A percentile compares a stretch with the other conserved stretches of the same genome.
These are phyloP conservation scores for Pogonomyrmex californicus DNA, from an alignment of 1,140 invertebrate species.

Conservation along the genomic window DNA sequence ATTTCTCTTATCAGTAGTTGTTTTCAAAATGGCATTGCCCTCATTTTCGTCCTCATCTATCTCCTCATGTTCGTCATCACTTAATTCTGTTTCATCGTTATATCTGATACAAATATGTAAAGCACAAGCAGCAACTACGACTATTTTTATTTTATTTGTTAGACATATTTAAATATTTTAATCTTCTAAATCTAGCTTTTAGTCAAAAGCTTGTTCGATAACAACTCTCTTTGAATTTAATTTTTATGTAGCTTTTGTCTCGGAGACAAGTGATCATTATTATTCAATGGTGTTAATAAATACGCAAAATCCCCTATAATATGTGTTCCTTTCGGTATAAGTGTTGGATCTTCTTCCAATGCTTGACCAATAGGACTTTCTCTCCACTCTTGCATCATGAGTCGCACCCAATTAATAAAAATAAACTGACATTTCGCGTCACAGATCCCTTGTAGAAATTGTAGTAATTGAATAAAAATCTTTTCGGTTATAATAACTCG, in stretches of 20 bases:
- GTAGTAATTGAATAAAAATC: neutral
- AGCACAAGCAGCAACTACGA: constrained; percentile 8
- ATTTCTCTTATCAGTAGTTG: constrained; percentile 7
- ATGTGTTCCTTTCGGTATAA: constrained; percentile 28
- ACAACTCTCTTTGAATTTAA: constrained; percentile 34
- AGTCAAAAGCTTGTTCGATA: constrained; percentile 25
- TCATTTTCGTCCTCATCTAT: neutral
- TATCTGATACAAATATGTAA: constrained; percentile 7
- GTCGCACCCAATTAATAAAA: constrained; percentile 14
- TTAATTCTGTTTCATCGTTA: constrained; percentile 15
- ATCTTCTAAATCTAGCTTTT: constrained; percentile 20
- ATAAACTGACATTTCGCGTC: constrained; percentile 35
- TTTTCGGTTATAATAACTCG: constrained; percentile 13
- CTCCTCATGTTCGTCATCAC: neutral
- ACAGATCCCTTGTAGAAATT: neutral
- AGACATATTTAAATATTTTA: constrained; percentile 33
- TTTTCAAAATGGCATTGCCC: neutral
- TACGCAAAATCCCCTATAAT: constrained; percentile 24
- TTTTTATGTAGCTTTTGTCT: constrained; percentile 15
- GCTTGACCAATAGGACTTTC: constrained; percentile 22
- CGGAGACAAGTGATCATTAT: constrained; percentile 14
- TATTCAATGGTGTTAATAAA: constrained; percentile 28
- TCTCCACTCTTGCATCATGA: constrained; percentile 15
- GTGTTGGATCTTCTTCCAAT: constrained; percentile 9
- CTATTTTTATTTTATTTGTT: constrained; percentile 17